These are phyloP conservation scores for Dreissena polymorpha DNA, from an alignment of 1,140 invertebrate genomes.

Conservation along the genomic window DNA sequence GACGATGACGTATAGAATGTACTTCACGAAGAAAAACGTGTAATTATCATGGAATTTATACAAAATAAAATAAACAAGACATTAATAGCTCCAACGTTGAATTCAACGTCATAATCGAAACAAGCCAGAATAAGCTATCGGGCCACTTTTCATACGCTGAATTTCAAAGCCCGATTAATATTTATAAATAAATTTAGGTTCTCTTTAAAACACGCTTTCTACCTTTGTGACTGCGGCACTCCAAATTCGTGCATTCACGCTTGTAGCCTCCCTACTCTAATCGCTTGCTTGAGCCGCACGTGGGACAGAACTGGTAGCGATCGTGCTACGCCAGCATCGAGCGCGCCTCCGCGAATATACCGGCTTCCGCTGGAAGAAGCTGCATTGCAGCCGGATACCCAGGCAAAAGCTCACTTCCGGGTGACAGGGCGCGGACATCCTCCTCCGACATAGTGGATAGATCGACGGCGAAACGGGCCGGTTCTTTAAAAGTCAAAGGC, in stretches of 20 bases:
- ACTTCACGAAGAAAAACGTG: too few relatives aligned
- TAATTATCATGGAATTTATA: too few relatives aligned
- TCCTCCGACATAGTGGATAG: conserved; percentile 56
- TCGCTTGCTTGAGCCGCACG: conserved; percentile 77
- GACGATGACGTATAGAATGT: too few relatives aligned
- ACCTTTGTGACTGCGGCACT: conserved; percentile 76
- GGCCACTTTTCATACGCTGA: too few relatives aligned
- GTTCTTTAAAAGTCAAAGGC: conserved; percentile 44
- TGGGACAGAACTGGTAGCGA: conserved; percentile 79
- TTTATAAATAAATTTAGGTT: too few relatives aligned
- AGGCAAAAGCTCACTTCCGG: conserved; percentile 59
- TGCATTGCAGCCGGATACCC: conserved; percentile 67
- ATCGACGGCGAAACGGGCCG: conserved; percentile 76
- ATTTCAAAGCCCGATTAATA: too few relatives aligned
- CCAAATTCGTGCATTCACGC: conserved; percentile 74
- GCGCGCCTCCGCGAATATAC: conserved; percentile 77
- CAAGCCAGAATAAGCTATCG: too few relatives aligned
- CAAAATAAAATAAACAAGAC: too few relatives aligned
- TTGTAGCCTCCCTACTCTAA: conserved; percentile 77
- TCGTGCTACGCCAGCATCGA: conserved; percentile 80
- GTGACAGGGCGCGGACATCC: conserved; percentile 52
- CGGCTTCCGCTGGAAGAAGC: conserved; percentile 70
- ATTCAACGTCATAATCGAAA: too few relatives aligned
- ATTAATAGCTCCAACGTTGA: too few relatives aligned
- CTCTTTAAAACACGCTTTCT: not conserved